Evolutionary conservation across 2,797 vertebrate genomes (phyloP).

Genomic region (Syngnathus rostellatus): DNA sequence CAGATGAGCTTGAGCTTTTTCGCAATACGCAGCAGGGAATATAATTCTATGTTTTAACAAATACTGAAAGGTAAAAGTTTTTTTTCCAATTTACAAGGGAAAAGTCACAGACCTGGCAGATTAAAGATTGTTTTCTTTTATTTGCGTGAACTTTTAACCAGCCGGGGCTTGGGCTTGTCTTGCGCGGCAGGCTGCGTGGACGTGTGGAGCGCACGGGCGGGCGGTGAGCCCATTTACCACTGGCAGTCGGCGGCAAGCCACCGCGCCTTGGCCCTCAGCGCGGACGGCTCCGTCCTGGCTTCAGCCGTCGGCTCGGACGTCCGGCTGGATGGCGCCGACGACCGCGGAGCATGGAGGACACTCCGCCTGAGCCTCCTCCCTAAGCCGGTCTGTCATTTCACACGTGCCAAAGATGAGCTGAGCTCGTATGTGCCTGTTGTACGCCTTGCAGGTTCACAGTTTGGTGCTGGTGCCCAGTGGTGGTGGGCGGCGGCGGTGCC

Average conservation of each 20-base stretch:
- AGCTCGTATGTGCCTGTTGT: background rate
- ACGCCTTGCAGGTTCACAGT: constrained; percentile 39
- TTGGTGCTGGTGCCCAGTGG: constrained; percentile 57
- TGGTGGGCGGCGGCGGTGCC: constrained; percentile 59
- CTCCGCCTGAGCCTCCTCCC: constrained; percentile 69
- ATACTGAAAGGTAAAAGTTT: too few relatives aligned
- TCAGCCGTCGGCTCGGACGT: constrained; percentile 75
- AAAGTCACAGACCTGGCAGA: too few relatives aligned
- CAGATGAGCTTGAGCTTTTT: too few relatives aligned
- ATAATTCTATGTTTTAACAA: too few relatives aligned
- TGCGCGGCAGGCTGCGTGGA: constrained; percentile 73
- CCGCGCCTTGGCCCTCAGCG: constrained; percentile 75
- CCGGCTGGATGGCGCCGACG: constrained; percentile 70
- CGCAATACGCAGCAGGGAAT: too few relatives aligned
- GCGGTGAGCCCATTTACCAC: constrained; percentile 76
- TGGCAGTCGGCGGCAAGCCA: constrained; percentile 77
- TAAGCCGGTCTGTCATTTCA: constrained; percentile 73
- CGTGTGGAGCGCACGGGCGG: constrained; percentile 82
- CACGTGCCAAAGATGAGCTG: background rate
- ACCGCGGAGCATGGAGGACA: constrained; percentile 79
- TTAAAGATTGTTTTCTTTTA: too few relatives aligned
- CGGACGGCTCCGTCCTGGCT: constrained; percentile 64
- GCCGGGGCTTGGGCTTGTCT: background rate
- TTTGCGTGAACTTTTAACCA: background rate
- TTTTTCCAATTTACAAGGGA: too few relatives aligned